Evolutionary conservation across 2,888 invertebrate genomes (phyloP).

Genomic region (Stenchaetothrips biformis): DNA sequence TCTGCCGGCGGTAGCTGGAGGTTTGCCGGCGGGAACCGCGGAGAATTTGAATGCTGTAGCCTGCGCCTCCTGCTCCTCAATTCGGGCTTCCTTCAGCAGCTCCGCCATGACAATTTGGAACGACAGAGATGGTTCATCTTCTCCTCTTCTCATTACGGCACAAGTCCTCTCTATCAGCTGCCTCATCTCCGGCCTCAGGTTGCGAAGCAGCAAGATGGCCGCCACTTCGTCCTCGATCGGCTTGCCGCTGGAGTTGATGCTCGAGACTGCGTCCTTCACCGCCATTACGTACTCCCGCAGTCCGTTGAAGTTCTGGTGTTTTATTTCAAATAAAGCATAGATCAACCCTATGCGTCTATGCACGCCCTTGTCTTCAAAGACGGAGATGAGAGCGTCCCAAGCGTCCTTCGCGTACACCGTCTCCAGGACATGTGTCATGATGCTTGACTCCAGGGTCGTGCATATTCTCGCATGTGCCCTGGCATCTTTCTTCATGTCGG

Average conservation of each 20-base stretch:
- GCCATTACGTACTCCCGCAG: background rate
- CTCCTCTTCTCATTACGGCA: background rate
- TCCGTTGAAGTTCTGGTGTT: background rate
- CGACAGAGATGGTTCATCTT: background rate
- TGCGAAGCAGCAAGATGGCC: background rate
- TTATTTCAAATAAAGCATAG: background rate
- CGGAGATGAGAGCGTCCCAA: background rate
- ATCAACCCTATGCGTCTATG: background rate
- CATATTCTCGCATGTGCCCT: background rate
- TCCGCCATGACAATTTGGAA: background rate
- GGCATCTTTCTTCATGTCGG: background rate
- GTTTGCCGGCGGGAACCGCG: no score
- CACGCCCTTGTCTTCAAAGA: background rate
- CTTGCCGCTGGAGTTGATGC: background rate
- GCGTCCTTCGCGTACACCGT: background rate
- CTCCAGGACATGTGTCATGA: background rate
- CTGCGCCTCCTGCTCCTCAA: no score
- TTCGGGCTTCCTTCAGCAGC: background rate
- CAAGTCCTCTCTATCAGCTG: background rate
- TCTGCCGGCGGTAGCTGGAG: no score
- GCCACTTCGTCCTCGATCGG: background rate
- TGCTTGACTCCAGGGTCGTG: background rate
- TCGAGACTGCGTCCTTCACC: background rate
- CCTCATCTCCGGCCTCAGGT: background rate
- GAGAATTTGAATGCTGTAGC: no score